Evolutionary conservation across 2,113 vertebrate genomes (phyloP), one percentile per base, ranked within the genome.

Genomic region (Smithornis capensis): DNA sequence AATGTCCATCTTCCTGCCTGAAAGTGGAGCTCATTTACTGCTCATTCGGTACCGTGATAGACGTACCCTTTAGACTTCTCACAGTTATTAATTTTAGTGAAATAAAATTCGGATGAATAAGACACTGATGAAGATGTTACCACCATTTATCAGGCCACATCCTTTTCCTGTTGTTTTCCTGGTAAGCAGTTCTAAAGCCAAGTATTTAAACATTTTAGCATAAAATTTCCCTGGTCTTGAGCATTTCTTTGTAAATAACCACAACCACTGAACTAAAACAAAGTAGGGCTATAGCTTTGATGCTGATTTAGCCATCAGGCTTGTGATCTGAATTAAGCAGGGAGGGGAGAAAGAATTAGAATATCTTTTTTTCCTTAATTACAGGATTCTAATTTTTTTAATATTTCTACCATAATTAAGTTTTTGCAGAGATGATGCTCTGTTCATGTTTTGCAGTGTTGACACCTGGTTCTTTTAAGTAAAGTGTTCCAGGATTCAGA

Each of bases 91-190:
- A 87, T 89, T 93, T 77, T 87, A 83, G 50, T 59, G 60, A 92
- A 90, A 95, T 92, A 38, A 44, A 74, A 71, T 67, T 81, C 52
- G 25, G 59, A 67, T 59, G 25, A 89, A 77, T 86, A 94, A 95
- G 15, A 50, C 10, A 55, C 73, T 75, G 79, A 94, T 94, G 50
- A 88, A 77, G 35, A 75, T 71, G 59, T 67, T 67, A 50, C 17
- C 49, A 37, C 69, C 65, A 83, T 94, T 95, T 90, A 94, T 87
- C 80, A 94, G 76, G 92, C 96, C 96, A 97, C 96, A 96, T 97
- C 96, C 96, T 95, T 93, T 97, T 97, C 96, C 96, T 95, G 96
- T 97, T 95, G 29, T 90, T 95, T 97, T 95, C 64, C 90, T 87
- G 68, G 76, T 84, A 92, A 93, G 52, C 8, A 14, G 44, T 83